These are phyloP conservation scores for Cheilosia impressa DNA, from an alignment of 2,888 invertebrate species.

Conservation along the genomic window DNA sequence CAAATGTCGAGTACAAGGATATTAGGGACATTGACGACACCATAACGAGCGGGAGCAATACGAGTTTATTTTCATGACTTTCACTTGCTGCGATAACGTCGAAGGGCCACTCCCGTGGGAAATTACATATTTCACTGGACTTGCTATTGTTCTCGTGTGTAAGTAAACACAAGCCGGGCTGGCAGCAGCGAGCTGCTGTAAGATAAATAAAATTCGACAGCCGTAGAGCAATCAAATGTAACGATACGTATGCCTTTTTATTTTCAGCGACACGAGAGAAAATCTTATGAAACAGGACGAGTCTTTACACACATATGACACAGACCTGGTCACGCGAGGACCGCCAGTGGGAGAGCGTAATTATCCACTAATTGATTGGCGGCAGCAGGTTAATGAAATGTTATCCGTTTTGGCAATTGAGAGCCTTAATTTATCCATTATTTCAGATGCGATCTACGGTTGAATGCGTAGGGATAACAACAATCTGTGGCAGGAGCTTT, in stretches of 20 bases:
- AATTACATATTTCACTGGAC: conserved; percentile 60
- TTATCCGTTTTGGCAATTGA: conserved; percentile 4
- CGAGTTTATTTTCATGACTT: conserved; percentile 70
- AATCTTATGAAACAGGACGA: conserved; percentile 26
- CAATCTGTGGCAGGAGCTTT: conserved; percentile 43
- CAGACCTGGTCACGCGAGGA: conserved; percentile 18
- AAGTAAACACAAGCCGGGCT: conserved; percentile 34
- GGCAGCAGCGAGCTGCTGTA: conserved; percentile 17
- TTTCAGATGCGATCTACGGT: conserved; percentile 34
- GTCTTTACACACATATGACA: conserved; percentile 19
- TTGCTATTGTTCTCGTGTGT: conserved; percentile 36
- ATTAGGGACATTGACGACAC: conserved; percentile 52
- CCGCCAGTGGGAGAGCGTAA: neutral
- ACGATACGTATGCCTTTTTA: conserved; percentile 17
- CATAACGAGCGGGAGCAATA: conserved; percentile 53
- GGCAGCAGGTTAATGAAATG: neutral
- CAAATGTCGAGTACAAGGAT: conserved; percentile 44
- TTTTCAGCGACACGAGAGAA: neutral
- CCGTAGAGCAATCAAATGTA: conserved; percentile 49
- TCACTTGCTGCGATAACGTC: conserved; percentile 62
- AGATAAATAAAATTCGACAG: conserved; percentile 59
- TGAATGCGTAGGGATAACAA: conserved; percentile 23
- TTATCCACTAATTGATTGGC: conserved; percentile 15
- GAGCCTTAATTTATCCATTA: conserved; percentile 46
- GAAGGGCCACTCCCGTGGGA: conserved; percentile 72